Percentiles rank a stretch among this genome's conserved stretches.
Evolutionary conservation across 2,113 vertebrate genomes (phyloP).

Genomic region (Eira barbara): DNA sequence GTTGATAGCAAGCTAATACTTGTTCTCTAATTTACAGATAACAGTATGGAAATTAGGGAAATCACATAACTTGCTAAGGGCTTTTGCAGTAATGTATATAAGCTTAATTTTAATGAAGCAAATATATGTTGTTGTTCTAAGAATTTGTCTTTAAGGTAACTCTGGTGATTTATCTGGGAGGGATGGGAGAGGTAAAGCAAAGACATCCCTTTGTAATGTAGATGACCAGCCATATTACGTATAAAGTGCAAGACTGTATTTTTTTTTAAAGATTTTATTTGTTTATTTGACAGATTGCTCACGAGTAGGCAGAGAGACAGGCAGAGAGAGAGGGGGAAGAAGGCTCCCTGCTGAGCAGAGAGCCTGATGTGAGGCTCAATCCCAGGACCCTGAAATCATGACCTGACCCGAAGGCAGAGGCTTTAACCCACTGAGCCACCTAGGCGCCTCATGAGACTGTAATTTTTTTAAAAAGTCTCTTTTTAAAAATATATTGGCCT

Average conservation of each 20-base stretch:
- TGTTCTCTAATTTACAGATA: not conserved
- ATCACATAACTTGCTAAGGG: not conserved
- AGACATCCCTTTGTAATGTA: not conserved
- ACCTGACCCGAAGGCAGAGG: too few relatives aligned
- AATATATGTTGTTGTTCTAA: not conserved
- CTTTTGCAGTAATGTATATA: not conserved
- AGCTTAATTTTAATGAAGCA: constrained; percentile 12
- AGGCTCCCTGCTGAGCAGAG: too few relatives aligned
- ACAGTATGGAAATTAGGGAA: not conserved
- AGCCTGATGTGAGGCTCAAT: too few relatives aligned
- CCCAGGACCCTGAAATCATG: too few relatives aligned
- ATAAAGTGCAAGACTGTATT: not conserved
- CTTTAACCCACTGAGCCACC: too few relatives aligned
- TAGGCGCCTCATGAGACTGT: too few relatives aligned
- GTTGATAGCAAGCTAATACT: not conserved
- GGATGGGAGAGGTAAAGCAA: not conserved
- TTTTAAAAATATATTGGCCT: not conserved
- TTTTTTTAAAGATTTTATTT: constrained; percentile 4
- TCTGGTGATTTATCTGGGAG: not conserved
- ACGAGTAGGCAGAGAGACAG: too few relatives aligned
- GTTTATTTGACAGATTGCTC: not conserved
- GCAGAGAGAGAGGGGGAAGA: too few relatives aligned
- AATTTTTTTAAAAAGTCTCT: not conserved
- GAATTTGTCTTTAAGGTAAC: not conserved
- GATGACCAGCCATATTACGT: not conserved